Base-by-base conservation (phyloP, 2,888 invertebrate species). In the Apodemia mormo region DNA sequence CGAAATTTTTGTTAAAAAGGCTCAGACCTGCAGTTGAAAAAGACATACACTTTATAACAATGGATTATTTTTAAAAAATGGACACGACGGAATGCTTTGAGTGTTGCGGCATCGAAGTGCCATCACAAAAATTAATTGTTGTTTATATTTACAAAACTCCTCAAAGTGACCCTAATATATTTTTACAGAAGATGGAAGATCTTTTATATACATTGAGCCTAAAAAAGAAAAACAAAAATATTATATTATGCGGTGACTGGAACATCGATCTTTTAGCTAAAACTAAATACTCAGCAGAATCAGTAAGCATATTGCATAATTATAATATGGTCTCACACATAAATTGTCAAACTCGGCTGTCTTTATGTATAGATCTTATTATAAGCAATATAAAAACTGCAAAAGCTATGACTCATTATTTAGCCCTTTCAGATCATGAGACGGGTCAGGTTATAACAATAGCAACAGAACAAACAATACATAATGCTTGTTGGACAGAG, bases 1-100 rank as follows among this genome's bases (percentile, higher is more conserved):
- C n/a, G 72, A 72, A 56, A 72, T 71, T 8, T 72, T 71, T 56
- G 33, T 72, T 22, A 37, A 68, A 30, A 58, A 58, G 58, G 29
- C 10, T 30, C 58, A 30, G 58, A 30, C 12, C 1, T 2, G 4
- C 30, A 58, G 30, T 22, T 52, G 29, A 49, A 45, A 66, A 66
- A 45, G 14, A 66, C 9, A 29, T 66, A n/a, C 14, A 66, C 52
- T 49, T 40, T 33, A 14, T 14, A 43, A 66, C 49, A 29, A 29
- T 66, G 9, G 10, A 49, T 45, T 30, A 40, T 45, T 29, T 29
- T 6, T 30, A 40, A 65, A 52, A 52, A 6, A 4, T 52, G 0
- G 14, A 14, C 5, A 52, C 7, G 7, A 22, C 22, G 22, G 52
- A 52, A 22, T n/a, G n/a, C 2, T 65, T 65, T 45, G 65, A 43